phyloP scores from a whole-genome alignment of 2,113 vertebrate genomes.

The Struthio camelus region DNA sequence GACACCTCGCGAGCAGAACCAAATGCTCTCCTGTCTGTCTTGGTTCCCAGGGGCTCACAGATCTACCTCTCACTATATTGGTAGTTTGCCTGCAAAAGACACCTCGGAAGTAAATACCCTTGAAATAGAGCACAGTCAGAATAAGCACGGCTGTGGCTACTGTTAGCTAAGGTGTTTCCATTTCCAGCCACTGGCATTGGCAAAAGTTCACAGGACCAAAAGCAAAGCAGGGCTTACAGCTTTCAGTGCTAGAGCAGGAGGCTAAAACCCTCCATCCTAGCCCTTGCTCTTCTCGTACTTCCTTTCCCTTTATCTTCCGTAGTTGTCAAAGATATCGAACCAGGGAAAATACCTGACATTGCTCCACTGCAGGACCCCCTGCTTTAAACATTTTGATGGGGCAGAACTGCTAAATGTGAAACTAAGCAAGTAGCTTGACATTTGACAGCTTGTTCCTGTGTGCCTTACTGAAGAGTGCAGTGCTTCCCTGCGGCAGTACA shows the following conservation, averaged over 20 bases:
- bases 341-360: not conserved
- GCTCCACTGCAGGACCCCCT: not conserved
- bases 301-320: not conserved
- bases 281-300: not conserved
- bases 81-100: not conserved
- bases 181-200: not conserved
- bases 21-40: not conserved
- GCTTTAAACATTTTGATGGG: not conserved
- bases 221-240: not conserved
- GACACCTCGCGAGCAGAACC: not conserved
- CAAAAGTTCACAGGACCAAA: not conserved
- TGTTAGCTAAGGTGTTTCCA: fast-evolving
- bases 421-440: not conserved
- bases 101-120: not conserved
- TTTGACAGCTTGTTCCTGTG: not conserved
- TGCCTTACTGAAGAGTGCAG: not conserved
- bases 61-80: not conserved
- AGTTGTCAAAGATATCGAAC: not conserved
- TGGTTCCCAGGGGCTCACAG: not conserved
- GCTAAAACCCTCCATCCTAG: not conserved
- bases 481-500: not conserved
- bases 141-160: not conserved
- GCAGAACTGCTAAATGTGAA: not conserved
- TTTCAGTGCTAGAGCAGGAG: not conserved
- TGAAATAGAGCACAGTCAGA: not conserved